phyloP scores from a whole-genome alignment of 2,113 vertebrate species.

The Aplodontia rufa region DNA sequence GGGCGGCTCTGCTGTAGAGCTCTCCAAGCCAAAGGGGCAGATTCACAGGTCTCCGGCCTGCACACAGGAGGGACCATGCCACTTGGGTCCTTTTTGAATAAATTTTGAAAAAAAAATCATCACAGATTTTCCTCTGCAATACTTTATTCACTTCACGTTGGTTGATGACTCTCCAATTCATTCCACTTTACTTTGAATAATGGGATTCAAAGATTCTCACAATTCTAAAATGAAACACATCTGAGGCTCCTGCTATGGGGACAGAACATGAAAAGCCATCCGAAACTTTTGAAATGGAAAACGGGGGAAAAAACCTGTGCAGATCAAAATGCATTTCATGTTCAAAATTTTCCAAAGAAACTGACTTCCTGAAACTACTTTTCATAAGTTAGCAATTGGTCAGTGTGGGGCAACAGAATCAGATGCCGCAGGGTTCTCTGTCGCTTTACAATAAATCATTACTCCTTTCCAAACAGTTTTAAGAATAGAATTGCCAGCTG shows the following conservation, averaged over 20 bases:
- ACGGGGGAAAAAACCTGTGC: slow-evolving; percentile 11
- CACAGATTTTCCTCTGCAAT: slow-evolving; percentile 63
- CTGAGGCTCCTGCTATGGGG: slow-evolving; percentile 55
- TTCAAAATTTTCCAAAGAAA: slow-evolving; percentile 64
- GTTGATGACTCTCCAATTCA: slow-evolving; percentile 70
- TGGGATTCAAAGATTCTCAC: slow-evolving; percentile 69
- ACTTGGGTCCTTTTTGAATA: slow-evolving; percentile 32
- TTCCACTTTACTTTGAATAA: slow-evolving; percentile 78
- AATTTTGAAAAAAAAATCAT: slow-evolving; percentile 19
- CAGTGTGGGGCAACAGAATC: not conserved
- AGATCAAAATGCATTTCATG: slow-evolving; percentile 77
- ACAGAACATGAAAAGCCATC: slow-evolving; percentile 68
- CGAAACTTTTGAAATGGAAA: slow-evolving; percentile 77
- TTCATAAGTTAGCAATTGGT: slow-evolving; percentile 47
- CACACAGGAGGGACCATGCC: not conserved
- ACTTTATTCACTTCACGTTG: slow-evolving; percentile 58
- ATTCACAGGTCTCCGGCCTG: not conserved
- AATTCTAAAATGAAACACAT: slow-evolving; percentile 71
- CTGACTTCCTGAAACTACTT: slow-evolving; percentile 66
- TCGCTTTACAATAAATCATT: too few species aligned
- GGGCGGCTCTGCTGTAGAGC: not conserved
- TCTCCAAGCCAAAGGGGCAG: not conserved
- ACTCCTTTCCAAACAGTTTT: not conserved
- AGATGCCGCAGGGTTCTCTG: not conserved
- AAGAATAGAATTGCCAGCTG: not conserved